These are phyloP conservation scores for Sinocyclocheilus anophthalmus DNA, from an alignment of 2,113 vertebrate species.

Conservation along the genomic window DNA sequence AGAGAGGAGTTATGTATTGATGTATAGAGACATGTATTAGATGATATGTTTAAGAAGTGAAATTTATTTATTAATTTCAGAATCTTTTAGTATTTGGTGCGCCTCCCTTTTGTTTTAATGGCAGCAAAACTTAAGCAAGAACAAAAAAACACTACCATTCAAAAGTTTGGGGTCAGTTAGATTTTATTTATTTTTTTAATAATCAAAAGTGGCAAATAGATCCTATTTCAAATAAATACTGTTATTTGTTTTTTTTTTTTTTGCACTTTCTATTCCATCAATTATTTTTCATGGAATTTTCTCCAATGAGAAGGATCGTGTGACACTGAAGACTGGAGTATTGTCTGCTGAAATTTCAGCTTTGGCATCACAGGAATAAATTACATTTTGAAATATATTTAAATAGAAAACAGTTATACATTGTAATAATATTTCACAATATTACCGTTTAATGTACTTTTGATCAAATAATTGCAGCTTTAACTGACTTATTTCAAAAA, in stretches of 20 bases:
- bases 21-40: not conserved
- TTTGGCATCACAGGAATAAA: not conserved
- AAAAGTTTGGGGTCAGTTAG: not conserved
- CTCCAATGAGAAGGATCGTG: not conserved
- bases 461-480: not conserved
- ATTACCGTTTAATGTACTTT: not conserved
- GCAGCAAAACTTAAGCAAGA: not conserved
- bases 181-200: too few relatives aligned
- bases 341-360: not conserved
- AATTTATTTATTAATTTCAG: not conserved
- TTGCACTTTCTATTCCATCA: not conserved
- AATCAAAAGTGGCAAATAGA: too few relatives aligned
- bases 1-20: not conserved
- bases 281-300: too few relatives aligned
- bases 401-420: not conserved
- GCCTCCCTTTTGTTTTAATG: not conserved
- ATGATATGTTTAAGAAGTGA: not conserved
- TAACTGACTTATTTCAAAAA: not conserved
- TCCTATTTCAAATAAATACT: not conserved
- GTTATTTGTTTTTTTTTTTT: too few relatives aligned
- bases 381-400: too few relatives aligned
- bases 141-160: not conserved
- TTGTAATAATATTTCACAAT: not conserved
- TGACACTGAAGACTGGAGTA: not conserved
- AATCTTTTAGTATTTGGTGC: not conserved